Base-by-base conservation (phyloP, 1,140 invertebrate genomes). In the Lepidurus couesii region DNA sequence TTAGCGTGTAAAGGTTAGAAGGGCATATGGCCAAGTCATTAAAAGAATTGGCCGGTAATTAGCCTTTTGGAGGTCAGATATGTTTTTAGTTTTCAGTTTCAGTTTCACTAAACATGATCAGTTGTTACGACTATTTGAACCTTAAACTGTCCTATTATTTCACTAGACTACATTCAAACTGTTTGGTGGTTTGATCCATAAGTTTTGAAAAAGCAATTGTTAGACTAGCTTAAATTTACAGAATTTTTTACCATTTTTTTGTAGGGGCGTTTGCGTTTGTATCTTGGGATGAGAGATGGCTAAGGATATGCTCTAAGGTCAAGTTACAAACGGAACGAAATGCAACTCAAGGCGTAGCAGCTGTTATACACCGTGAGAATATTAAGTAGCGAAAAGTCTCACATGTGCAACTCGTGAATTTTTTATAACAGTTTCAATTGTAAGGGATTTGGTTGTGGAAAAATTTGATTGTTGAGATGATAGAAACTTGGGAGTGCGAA, bases 21-120 rank as follows among this genome's bases (percentile, higher is more conserved):
- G 53, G 53, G 53, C 53, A 65, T 65, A 65, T 65, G 53, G 53
- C 53, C 53, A 65, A 65, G 53, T 65, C 53, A 65, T 65, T 65
- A 65, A 65, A 65, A 65, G 34, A 65, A 65, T 21, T 13, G 53
- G 53, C 53, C 5, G 21, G 53, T 21, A 65, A 65, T 65, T 65
- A 65, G 53, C 53, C 53, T 21, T 65, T n/a, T n/a, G 21, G 53
- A 65, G 53, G 53, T 65, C 53, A 65, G 53, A 65, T 65, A 21
- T 65, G 53, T 65, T 65, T 5, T 21, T 0, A 65, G 53, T 21
- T 65, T 65, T 65, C 53, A n/a, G 53, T 65, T 65, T n/a, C 53
- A 65, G 16, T 11, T 34, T 34, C 3, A 34, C 34, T 21, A 65
- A 65, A 65, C 53, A 21, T 21, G 53, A 65, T 65, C 53, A 21